Percentiles rank a stretch among this genome's conserved stretches.
Evolutionary conservation across 1,140 invertebrate genomes (phyloP).

Genomic region (Orius insidiosus): DNA sequence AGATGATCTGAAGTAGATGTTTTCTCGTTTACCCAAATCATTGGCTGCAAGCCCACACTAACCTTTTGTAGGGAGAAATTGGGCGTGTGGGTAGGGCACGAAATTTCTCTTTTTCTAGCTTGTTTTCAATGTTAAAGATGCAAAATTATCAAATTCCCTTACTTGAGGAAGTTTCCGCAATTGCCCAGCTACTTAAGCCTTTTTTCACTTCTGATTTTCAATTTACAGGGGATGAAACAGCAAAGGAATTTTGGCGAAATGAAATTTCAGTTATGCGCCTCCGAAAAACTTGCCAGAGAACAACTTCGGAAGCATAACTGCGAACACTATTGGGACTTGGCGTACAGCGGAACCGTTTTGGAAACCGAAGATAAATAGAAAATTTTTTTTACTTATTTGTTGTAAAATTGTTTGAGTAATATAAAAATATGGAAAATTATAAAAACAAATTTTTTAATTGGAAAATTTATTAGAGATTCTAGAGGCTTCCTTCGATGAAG

Average conservation of each 20-base stretch:
- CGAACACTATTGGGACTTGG: constrained; percentile 97
- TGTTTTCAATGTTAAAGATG: too few relatives aligned
- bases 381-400: constrained; percentile 1
- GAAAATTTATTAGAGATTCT: too few relatives aligned
- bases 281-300: constrained; percentile 86
- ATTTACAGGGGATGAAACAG: constrained; percentile 68
- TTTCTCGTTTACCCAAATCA: too few relatives aligned
- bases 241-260: constrained; percentile 81
- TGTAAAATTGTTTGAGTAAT: neutral
- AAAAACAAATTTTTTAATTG: too few relatives aligned
- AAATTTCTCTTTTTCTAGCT: too few relatives aligned
- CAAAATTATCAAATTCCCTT: too few relatives aligned
- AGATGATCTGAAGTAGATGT: too few relatives aligned
- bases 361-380: constrained; percentile 35
- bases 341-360: constrained; percentile 79
- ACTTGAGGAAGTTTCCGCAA: too few relatives aligned
- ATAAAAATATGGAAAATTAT: neutral
- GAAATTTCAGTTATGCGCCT: constrained; percentile 87
- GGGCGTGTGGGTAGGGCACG: too few relatives aligned
- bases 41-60: too few relatives aligned
- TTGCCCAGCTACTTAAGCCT: too few relatives aligned
- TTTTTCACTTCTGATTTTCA: neutral
- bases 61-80: too few relatives aligned
- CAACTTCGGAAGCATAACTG: constrained; percentile 88
- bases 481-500: neutral